These are phyloP conservation scores for Ianthella basta DNA, from an alignment of 37 sponge, comb jelly and placozoan genomes.

Conservation along the genomic window DNA sequence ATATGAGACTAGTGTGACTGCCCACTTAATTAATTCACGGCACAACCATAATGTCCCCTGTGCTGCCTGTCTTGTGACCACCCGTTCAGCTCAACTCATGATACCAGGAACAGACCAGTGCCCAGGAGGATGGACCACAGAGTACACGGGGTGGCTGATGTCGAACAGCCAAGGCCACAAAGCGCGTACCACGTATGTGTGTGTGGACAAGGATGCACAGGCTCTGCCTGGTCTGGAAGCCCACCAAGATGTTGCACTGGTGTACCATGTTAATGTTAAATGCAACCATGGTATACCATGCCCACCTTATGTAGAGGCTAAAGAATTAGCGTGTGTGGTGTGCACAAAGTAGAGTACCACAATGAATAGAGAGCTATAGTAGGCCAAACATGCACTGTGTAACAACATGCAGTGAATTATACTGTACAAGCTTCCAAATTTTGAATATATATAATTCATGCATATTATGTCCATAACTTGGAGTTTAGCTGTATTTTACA, in stretches of 20 bases:
- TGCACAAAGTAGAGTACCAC: not conserved
- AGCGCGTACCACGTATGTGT: not conserved
- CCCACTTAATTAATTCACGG: not conserved
- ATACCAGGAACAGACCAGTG: conserved; percentile 29
- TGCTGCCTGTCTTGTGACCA: not conserved
- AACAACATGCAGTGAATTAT: too few relatives aligned
- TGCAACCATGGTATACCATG: conserved; percentile 9
- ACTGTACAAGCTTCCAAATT: too few relatives aligned
- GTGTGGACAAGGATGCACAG: conserved; percentile 18
- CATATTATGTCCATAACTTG: too few relatives aligned
- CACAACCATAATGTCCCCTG: not conserved
- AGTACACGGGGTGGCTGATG: conserved; percentile 32
- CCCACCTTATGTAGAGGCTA: conserved; percentile 1
- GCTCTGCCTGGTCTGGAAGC: not conserved
- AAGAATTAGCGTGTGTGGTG: conserved; percentile 23
- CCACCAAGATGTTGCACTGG: not conserved
- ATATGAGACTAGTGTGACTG: not conserved
- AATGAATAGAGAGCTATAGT: too few relatives aligned
- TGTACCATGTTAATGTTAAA: not conserved
- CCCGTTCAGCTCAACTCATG: conserved; percentile 23
- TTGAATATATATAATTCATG: too few relatives aligned
- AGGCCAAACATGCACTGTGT: too few relatives aligned
- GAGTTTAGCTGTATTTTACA: too few relatives aligned
- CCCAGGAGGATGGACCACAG: conserved; percentile 19
- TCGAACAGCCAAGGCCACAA: not conserved